Conservation (phyloP, 1,140 invertebrate genomes). For the Hyles vespertilio region DNA sequence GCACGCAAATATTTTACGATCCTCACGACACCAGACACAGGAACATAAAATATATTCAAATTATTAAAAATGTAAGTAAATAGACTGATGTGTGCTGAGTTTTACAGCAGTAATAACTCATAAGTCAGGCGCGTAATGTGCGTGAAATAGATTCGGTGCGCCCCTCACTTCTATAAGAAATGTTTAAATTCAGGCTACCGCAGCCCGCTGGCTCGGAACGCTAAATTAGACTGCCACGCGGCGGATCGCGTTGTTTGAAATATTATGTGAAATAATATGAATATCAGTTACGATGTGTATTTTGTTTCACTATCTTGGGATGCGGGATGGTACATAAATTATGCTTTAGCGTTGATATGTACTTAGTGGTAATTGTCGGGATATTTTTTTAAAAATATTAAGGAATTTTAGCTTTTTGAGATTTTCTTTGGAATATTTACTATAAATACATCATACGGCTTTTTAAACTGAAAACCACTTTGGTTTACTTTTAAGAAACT, state of each 20-base stretch:
- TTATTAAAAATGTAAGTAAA: slow-evolving; percentile 51
- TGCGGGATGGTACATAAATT: neutral
- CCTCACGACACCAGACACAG: neutral
- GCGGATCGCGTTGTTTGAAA: slow-evolving; percentile 41
- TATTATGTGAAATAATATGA: slow-evolving; percentile 43
- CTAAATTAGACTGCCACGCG: slow-evolving; percentile 47
- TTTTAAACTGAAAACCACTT: too few species aligned
- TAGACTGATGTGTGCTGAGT: slow-evolving; percentile 58
- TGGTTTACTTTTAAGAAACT: too few species aligned
- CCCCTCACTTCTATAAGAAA: slow-evolving; percentile 49
- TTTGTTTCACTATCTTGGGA: neutral
- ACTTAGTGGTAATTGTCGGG: too few species aligned
- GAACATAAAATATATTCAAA: slow-evolving; percentile 22
- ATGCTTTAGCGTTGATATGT: too few species aligned
- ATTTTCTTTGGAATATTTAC: too few species aligned
- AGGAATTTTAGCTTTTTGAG: too few species aligned
- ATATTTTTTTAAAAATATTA: too few species aligned
- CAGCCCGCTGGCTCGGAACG: slow-evolving; percentile 41
- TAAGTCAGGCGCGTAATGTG: slow-evolving; percentile 54
- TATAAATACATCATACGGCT: too few species aligned
- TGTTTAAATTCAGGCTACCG: slow-evolving; percentile 39
- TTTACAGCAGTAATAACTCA: slow-evolving; percentile 61
- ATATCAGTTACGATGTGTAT: slow-evolving; percentile 11
- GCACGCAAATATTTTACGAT: too few species aligned
- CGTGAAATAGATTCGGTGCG: slow-evolving; percentile 57